Conservation (phyloP, 2,888 invertebrate species). For the Athalia circularis region DNA sequence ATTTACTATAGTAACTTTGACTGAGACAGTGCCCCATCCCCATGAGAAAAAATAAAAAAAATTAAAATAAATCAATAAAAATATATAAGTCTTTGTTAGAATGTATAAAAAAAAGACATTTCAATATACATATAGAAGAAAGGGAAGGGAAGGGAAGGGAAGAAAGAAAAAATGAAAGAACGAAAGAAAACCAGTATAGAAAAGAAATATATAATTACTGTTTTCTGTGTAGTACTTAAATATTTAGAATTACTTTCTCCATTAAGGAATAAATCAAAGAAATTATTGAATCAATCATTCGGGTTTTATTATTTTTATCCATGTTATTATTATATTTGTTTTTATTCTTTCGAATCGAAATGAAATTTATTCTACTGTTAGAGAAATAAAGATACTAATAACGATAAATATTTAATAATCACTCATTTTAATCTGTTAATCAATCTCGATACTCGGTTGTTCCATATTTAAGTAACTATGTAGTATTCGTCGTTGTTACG, state of each 20-base stretch:
- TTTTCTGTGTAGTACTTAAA: conserved; percentile 63
- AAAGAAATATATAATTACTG: conserved; percentile 49
- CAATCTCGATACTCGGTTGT: conserved; percentile 12
- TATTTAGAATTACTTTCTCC: conserved; percentile 48
- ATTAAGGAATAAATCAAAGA: conserved; percentile 39
- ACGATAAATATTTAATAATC: conserved; percentile 24
- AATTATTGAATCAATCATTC: conserved; percentile 12
- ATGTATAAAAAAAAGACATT: not conserved
- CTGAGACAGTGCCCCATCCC: conserved; percentile 56
- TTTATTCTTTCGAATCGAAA: not conserved
- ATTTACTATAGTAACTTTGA: conserved; percentile 61
- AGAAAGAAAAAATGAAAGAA: conserved; percentile 14
- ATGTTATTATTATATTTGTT: not conserved
- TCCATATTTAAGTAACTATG: not conserved
- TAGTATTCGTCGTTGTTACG: not conserved
- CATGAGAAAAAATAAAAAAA: conserved; percentile 48
- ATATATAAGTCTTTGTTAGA: conserved; percentile 14
- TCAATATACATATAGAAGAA: not conserved
- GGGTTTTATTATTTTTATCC: conserved; percentile 34
- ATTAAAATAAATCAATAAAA: conserved; percentile 2
- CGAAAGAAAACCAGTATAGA: conserved; percentile 43
- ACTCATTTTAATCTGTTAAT: conserved; percentile 13
- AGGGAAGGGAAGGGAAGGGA: not conserved
- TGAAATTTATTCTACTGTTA: not conserved
- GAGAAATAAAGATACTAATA: no score